Percentiles rank a stretch among this genome's conserved stretches.
phyloP scores from a whole-genome alignment of 2,113 vertebrate genomes.

The Callopanchax toddi region DNA sequence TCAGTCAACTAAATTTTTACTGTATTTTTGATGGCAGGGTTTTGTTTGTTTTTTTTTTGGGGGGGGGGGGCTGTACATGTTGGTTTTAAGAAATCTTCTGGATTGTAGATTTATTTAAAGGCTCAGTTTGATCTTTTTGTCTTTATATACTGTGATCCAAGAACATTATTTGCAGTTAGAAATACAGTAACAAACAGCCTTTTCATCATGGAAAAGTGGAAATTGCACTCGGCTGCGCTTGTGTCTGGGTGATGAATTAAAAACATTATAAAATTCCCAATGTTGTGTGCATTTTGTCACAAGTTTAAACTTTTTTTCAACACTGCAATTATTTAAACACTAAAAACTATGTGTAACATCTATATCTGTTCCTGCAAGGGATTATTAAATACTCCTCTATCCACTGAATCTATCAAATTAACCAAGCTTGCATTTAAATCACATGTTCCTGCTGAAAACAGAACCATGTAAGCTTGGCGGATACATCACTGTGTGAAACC shows the following conservation, averaged over 20 bases:
- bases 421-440: too few species aligned
- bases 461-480: too few species aligned
- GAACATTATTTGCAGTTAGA: constrained; percentile 9
- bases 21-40: constrained; percentile 27
- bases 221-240: neutral
- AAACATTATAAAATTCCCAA: neutral
- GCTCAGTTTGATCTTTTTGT: constrained; percentile 24
- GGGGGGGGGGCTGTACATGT: constrained; percentile 26
- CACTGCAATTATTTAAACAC: too few species aligned
- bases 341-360: too few species aligned
- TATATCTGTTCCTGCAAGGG: too few species aligned
- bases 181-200: constrained; percentile 6
- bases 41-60: constrained; percentile 17
- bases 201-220: neutral
- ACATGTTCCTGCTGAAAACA: too few species aligned
- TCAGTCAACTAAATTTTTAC: constrained; percentile 13
- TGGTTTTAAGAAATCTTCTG: constrained; percentile 11
- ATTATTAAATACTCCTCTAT: too few species aligned
- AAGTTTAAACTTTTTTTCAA: neutral
- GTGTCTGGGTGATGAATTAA: neutral
- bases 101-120: constrained; percentile 36
- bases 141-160: neutral
- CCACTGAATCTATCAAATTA: too few species aligned
- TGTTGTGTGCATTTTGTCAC: neutral
- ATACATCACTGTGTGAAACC: constrained; percentile 79